A percentile compares a stretch with the other conserved stretches of the same genome.
These are phyloP conservation scores for Cheiracanthium punctorium DNA, from an alignment of 2,888 invertebrate genomes.

Conservation along the genomic window DNA sequence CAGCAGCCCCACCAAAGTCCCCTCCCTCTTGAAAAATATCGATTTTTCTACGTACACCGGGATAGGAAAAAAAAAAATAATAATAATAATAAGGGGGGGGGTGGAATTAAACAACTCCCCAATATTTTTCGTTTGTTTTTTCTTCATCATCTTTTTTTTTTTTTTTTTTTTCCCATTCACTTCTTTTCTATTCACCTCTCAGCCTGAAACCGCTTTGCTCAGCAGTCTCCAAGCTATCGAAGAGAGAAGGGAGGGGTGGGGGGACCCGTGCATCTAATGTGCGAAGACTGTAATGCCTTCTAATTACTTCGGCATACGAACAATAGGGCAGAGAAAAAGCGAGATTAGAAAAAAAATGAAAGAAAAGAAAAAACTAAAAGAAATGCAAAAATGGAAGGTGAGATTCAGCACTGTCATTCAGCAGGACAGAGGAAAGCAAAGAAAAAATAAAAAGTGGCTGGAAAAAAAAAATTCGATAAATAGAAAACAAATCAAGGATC, in stretches of 20 bases:
- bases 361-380: background rate
- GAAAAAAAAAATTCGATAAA: slow-evolving; percentile 3
- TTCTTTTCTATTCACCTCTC: slow-evolving; percentile 1
- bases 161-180: background rate
- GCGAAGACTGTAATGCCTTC: slow-evolving; percentile 54
- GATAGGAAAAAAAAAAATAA: slow-evolving; percentile 29
- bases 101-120: slow-evolving; percentile 61
- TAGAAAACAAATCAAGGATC: background rate
- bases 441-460: too few relatives aligned
- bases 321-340: slow-evolving; percentile 41
- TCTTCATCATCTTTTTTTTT: slow-evolving; percentile 28
- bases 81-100: too few relatives aligned
- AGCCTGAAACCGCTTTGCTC: slow-evolving; percentile 66
- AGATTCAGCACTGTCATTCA: slow-evolving; percentile 15
- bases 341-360: background rate
- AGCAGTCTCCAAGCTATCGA: slow-evolving; percentile 65
- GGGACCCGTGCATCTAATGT: slow-evolving; percentile 32
- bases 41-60: slow-evolving; percentile 43
- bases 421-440: background rate
- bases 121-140: slow-evolving; percentile 28
- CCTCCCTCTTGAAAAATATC: slow-evolving; percentile 54
- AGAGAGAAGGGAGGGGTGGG: too few relatives aligned
- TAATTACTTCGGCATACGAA: slow-evolving; percentile 65
- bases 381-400: slow-evolving; percentile 10
- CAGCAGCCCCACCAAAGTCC: slow-evolving; percentile 38